Conservation (phyloP, 2,888 invertebrate species). For the Scaptodrosophila latifasciaeformis region DNA sequence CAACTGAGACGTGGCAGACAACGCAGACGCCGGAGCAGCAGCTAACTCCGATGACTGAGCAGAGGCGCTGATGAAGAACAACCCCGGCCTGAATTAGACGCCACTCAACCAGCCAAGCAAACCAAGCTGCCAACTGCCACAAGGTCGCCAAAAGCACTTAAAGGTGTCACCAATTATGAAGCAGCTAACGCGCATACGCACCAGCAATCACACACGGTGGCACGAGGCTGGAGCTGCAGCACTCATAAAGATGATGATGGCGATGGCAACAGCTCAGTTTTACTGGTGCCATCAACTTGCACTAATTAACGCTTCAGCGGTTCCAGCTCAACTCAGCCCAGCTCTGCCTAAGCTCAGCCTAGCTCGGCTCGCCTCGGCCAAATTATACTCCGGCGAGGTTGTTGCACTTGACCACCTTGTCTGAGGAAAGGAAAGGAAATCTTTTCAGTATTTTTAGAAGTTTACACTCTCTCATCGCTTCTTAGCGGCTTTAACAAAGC, state of each 20-base stretch:
- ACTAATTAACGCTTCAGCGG: slow-evolving; percentile 60
- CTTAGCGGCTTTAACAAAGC: slow-evolving; percentile 48
- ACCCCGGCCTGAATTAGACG: slow-evolving; percentile 67
- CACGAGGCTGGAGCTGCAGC: too few relatives aligned
- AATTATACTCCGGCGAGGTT: background rate
- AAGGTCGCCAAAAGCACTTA: slow-evolving; percentile 57
- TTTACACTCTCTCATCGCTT: slow-evolving; percentile 33
- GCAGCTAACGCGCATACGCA: slow-evolving; percentile 5
- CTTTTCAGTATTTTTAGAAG: too few relatives aligned
- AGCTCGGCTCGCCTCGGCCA: too few relatives aligned
- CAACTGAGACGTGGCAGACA: slow-evolving; percentile 17
- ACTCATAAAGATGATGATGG: too few relatives aligned
- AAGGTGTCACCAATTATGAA: slow-evolving; percentile 62
- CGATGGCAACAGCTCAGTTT: too few relatives aligned
- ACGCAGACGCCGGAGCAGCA: slow-evolving; percentile 2
- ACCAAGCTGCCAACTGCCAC: slow-evolving; percentile 66
- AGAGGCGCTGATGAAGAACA: slow-evolving; percentile 61
- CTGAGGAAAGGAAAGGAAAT: background rate
- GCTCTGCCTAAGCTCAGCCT: too few relatives aligned
- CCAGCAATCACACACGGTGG: background rate
- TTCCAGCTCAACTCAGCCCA: background rate
- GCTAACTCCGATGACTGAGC: slow-evolving; percentile 27
- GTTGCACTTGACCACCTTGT: background rate
- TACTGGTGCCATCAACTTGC: slow-evolving; percentile 51
- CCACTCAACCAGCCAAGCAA: slow-evolving; percentile 20